phyloP scores from a whole-genome alignment of 2,888 invertebrate genomes.

The Petrolisthes cinctipes region DNA sequence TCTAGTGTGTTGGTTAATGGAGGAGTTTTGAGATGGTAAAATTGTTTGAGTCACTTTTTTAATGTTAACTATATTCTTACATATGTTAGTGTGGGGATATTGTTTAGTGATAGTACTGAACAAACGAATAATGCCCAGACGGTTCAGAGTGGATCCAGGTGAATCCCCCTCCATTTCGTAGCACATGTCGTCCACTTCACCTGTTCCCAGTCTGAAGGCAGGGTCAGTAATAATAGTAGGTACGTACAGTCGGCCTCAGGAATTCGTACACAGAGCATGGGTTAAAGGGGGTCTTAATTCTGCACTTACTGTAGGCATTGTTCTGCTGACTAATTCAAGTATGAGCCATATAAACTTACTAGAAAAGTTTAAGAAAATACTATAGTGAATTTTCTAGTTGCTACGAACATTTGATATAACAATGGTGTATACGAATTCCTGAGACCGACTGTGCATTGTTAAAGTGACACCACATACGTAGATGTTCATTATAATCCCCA shows the following conservation, averaged over 20 bases:
- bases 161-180: not conserved
- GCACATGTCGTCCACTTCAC: too few species aligned
- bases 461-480: not conserved
- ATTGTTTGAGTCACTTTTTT: not conserved
- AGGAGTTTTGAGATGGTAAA: not conserved
- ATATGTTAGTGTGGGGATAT: not conserved
- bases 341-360: too few species aligned
- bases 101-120: not conserved
- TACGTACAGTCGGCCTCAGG: too few species aligned
- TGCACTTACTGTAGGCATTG: too few species aligned
- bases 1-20: not conserved
- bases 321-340: too few species aligned
- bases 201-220: conserved; percentile 5
- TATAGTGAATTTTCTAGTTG: too few species aligned
- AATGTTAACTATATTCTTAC: not conserved
- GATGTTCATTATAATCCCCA: conserved; percentile 1
- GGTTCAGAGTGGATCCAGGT: conserved; percentile 13
- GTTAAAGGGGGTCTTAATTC: too few species aligned
- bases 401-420: too few species aligned
- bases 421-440: too few species aligned
- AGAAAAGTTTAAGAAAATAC: too few species aligned
- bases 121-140: conserved; percentile 1
- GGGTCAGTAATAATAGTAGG: not conserved
- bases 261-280: too few species aligned
- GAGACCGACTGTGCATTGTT: not conserved